These are phyloP conservation scores for Tortrix viridana DNA, from an alignment of 2,888 invertebrate species.

Conservation along the genomic window DNA sequence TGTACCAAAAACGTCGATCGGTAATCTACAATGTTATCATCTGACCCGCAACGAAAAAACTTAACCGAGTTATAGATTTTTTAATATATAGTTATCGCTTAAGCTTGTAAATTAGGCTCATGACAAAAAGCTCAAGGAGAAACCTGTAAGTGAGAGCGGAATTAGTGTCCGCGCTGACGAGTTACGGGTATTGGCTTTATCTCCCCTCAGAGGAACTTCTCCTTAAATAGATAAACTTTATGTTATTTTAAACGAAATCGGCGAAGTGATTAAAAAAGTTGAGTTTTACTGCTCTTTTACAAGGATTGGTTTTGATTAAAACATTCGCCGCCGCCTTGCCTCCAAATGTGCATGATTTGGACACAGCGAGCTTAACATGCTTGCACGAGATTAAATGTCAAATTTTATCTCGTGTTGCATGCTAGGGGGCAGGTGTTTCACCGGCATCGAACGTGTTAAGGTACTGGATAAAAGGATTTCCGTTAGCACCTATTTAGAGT, in stretches of 20 bases:
- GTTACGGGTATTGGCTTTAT: slow-evolving; percentile 48
- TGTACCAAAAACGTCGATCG: too few relatives aligned
- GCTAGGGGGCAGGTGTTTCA: too few relatives aligned
- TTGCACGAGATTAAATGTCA: too few relatives aligned
- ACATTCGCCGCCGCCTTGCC: too few relatives aligned
- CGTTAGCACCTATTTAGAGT: too few relatives aligned
- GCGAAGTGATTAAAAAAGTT: slow-evolving; percentile 14
- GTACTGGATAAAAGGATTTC: too few relatives aligned
- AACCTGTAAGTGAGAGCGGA: slow-evolving; percentile 45
- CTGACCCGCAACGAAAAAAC: too few relatives aligned
- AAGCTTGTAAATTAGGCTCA: slow-evolving; percentile 32
- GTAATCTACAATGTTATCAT: too few relatives aligned
- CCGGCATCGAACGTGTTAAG: too few relatives aligned
- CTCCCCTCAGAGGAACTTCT: slow-evolving; percentile 31
- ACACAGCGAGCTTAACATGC: too few relatives aligned
- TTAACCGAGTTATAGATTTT: neutral
- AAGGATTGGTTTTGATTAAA: neutral
- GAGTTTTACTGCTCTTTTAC: neutral
- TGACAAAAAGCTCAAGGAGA: slow-evolving; percentile 28
- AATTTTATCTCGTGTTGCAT: too few relatives aligned
- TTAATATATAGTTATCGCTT: slow-evolving; percentile 3
- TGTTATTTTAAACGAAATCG: slow-evolving; percentile 6
- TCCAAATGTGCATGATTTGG: too few relatives aligned
- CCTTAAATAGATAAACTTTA: slow-evolving; percentile 32
- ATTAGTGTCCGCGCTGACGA: slow-evolving; percentile 49